Base-by-base conservation (phyloP, 2,888 invertebrate species). In the Andrena minutula region DNA sequence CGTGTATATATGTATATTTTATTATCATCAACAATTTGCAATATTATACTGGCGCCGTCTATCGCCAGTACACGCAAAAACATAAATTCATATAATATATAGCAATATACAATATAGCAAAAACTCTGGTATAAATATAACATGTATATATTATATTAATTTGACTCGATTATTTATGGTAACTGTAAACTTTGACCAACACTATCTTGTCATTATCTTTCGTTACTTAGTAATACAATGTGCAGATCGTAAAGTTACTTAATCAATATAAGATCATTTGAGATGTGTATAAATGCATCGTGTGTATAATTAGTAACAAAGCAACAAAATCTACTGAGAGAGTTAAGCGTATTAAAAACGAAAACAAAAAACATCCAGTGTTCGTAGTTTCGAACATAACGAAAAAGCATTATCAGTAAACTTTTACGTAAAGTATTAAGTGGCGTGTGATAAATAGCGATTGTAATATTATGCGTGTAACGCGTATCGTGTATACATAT, bases 101-200 rank as follows among this genome's bases (percentile, higher is more conserved):
- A 78, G 71, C 73, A 69, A 80, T 84, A 89, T 88, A 86, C 75
- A 88, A 85, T 84, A 84, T 91, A 91, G 89, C 89, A 90, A 91
- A 91, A 90, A 87, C 72, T 86, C 56, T 84, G 77, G 86, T 91
- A 92, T 71, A 92, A 92, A 91, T 90, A 82, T 90, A 90, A 90
- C 83, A 71, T 63, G 41, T 70, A 69, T 73, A 75, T 82, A 77
- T 71, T 64, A 35, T 41, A 75, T 81, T 74, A 82, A 77, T 81
- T 79, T 63, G 10, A 35, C 64, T 56, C 30, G 30, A 73, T 41
- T 53, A 47, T 6, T 71, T 69, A 75, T 61, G 23, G 32, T 69
- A 75, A 23, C 26, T 4, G 28, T 63, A n/a, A 82, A 69, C 47
- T 35, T 63, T 60, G 20, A 69, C 61, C 41, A n/a, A 26, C 23